Percentiles rank a stretch among this genome's conserved stretches.
phyloP scores from a whole-genome alignment of 1,140 invertebrate genomes.

The Musca vetustissima region DNA sequence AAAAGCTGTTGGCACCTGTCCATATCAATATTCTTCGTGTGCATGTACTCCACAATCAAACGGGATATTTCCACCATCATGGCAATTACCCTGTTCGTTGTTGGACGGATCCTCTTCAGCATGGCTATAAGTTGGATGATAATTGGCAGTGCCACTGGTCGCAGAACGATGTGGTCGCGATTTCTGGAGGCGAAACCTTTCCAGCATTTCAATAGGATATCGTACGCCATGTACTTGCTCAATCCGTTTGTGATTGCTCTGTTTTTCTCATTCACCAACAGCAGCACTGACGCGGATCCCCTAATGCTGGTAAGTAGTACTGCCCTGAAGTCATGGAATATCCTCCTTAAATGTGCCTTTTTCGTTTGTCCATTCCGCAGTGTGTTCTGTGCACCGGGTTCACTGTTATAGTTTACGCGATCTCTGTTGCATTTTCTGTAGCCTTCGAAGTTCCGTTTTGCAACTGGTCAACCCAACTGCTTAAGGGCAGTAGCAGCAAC shows the following conservation, averaged over 20 bases:
- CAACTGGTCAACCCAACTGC: conserved; percentile 41
- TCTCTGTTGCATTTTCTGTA: conserved; percentile 47
- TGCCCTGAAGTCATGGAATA: neutral
- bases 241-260: conserved; percentile 51
- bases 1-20: conserved; percentile 43
- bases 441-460: conserved; percentile 53
- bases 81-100: conserved; percentile 40
- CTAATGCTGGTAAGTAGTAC: conserved; percentile 42
- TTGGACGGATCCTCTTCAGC: conserved; percentile 43
- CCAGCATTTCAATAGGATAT: conserved; percentile 50
- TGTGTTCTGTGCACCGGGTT: conserved; percentile 44
- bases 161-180: conserved; percentile 48
- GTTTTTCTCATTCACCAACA: conserved; percentile 41
- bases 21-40: conserved; percentile 37
- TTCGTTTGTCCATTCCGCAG: conserved; percentile 31
- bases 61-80: conserved; percentile 42
- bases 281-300: conserved; percentile 48
- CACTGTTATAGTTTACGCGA: conserved; percentile 44
- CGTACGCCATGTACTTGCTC: conserved; percentile 51
- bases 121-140: conserved; percentile 51
- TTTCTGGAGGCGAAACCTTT: conserved; percentile 45
- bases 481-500: no score
- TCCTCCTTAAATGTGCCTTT: no score
- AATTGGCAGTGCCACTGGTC: conserved; percentile 45
- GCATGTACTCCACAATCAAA: conserved; percentile 47